These are phyloP conservation scores for Pelecanoides urinatrix DNA, from an alignment of 2,113 vertebrate species.

Conservation along the genomic window DNA sequence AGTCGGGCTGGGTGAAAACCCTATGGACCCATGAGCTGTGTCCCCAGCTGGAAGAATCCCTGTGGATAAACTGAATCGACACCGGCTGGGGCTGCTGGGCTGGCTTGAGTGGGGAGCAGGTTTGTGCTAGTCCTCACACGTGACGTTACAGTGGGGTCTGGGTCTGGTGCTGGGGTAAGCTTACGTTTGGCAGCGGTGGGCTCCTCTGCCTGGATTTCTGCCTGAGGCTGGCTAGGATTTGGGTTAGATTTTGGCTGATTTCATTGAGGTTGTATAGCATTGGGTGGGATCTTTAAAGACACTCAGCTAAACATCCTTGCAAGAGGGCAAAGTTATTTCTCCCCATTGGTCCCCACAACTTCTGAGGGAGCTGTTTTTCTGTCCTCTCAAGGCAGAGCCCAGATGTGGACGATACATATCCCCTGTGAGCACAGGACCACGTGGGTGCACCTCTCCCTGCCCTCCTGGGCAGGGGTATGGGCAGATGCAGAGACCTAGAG, in stretches of 20 bases:
- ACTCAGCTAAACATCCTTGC: neutral
- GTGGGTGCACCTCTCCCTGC: neutral
- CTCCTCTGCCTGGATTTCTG: neutral
- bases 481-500: neutral
- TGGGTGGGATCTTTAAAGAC: neutral
- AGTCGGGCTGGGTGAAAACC: neutral
- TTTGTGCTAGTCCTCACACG: neutral
- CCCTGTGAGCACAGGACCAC: neutral
- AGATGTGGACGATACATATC: neutral
- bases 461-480: neutral
- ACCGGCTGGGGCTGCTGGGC: neutral
- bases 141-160: neutral
- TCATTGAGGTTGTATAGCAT: neutral
- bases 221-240: accelerated
- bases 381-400: neutral
- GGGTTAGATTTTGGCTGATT: neutral
- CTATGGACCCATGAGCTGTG: neutral
- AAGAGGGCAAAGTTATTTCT: neutral
- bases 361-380: neutral
- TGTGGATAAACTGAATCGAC: neutral
- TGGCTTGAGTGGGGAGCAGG: neutral
- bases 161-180: neutral
- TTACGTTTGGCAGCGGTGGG: accelerated
- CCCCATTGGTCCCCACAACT: neutral
- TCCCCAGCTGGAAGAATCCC: neutral